phyloP scores from a whole-genome alignment of 1,140 invertebrate genomes.

The Watersipora subatra region DNA sequence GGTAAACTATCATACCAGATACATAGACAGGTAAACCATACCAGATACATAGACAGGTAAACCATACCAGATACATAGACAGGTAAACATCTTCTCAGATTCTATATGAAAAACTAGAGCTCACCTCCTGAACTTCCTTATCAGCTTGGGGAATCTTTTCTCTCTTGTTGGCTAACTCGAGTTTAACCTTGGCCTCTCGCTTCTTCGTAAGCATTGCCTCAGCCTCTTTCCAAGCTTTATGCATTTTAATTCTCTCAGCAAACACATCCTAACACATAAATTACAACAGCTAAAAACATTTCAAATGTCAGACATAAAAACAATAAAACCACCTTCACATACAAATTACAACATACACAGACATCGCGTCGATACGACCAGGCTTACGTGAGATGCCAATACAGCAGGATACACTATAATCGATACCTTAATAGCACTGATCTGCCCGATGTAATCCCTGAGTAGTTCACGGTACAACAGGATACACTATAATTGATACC shows the following conservation, averaged over 20 bases:
- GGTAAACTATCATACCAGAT: neutral
- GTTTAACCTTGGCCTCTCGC: constrained; percentile 78
- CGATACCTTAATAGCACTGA: constrained; percentile 80
- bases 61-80: neutral
- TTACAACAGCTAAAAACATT: constrained; percentile 1
- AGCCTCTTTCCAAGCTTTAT: constrained; percentile 93
- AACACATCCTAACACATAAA: constrained; percentile 71
- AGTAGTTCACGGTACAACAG: too few species aligned
- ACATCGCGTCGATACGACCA: too few species aligned
- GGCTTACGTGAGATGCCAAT: too few species aligned
- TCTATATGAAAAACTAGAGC: constrained; percentile 9
- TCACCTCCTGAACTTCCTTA: constrained; percentile 78
- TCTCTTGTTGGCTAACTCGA: constrained; percentile 69
- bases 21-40: neutral
- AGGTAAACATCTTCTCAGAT: too few species aligned
- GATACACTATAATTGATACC: too few species aligned
- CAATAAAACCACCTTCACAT: too few species aligned
- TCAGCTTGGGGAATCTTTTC: constrained; percentile 79
- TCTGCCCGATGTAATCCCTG: constrained; percentile 84
- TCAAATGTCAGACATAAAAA: neutral
- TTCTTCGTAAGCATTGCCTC: constrained; percentile 87
- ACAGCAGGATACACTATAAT: too few species aligned
- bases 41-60: neutral
- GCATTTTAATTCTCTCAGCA: constrained; percentile 90
- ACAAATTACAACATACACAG: too few species aligned